Percentiles rank a stretch among this genome's conserved stretches.
Evolutionary conservation across 2,113 vertebrate genomes (phyloP).

Genomic region (Stegostoma tigrinum): DNA sequence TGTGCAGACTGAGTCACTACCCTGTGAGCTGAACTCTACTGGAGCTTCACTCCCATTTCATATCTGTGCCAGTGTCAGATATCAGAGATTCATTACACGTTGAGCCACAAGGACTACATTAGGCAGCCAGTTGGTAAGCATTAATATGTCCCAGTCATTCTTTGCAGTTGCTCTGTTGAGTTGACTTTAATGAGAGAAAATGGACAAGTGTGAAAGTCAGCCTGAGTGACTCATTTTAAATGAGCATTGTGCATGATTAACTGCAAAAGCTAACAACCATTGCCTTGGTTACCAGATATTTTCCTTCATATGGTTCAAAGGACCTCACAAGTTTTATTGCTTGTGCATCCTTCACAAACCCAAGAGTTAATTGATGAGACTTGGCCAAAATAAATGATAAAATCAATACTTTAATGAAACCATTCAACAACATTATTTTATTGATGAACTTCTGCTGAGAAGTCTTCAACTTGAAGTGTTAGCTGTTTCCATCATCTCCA

Average conservation of each 20-base stretch:
- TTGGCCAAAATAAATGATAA: not conserved
- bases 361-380: not conserved
- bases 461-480: not conserved
- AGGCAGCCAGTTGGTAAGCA: constrained; percentile 22
- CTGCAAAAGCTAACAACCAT: not conserved
- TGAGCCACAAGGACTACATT: not conserved
- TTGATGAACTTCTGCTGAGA: not conserved
- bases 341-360: not conserved
- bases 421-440: not conserved
- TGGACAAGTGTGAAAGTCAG: not conserved
- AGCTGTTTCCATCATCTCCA: not conserved
- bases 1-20: not conserved
- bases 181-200: constrained; percentile 10
- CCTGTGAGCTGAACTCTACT: not conserved
- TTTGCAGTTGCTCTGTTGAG: not conserved
- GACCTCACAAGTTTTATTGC: not conserved
- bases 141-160: not conserved
- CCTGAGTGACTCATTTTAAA: not conserved
- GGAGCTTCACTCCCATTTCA: not conserved
- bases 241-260: not conserved
- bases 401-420: not conserved
- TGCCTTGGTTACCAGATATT: constrained; percentile 7
- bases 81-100: not conserved
- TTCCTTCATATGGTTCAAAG: not conserved
- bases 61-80: not conserved